Conservation (phyloP, 2,888 invertebrate species). For the Tryphoninae sp. region DNA sequence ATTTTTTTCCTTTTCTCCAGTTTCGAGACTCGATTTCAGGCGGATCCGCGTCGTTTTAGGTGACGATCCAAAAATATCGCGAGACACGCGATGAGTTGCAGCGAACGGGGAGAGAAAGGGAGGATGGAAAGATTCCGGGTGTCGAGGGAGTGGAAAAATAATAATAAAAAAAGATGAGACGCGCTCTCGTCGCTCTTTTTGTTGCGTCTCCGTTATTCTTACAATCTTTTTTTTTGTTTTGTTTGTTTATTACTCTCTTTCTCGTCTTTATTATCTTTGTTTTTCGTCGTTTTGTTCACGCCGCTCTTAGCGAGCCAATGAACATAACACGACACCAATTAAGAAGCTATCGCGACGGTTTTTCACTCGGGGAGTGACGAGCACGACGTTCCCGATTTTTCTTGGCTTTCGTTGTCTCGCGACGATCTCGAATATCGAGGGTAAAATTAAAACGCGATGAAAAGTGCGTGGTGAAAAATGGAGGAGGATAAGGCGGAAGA, state of each 20-base stretch:
- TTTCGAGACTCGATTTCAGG: neutral
- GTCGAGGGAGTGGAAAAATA: neutral
- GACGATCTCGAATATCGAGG: conserved; percentile 18
- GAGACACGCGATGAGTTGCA: conserved; percentile 41
- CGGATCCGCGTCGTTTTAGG: conserved; percentile 18
- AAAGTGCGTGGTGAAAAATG: neutral
- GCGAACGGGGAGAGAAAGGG: conserved; percentile 23
- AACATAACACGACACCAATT: conserved; percentile 60
- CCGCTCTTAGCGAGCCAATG: conserved; percentile 42
- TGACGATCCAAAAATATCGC: conserved; percentile 59
- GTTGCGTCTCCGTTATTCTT: conserved; percentile 1
- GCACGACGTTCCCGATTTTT: conserved; percentile 46
- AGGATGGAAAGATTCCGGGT: neutral
- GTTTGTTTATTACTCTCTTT: neutral
- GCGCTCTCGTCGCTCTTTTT: conserved; percentile 32
- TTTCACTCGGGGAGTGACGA: conserved; percentile 24
- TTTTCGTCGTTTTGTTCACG: conserved; percentile 26
- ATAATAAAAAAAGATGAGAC: conserved; percentile 23
- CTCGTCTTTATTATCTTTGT: conserved; percentile 3
- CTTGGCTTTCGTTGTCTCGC: conserved; percentile 12
- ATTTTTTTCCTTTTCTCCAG: neutral
- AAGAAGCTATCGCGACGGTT: conserved; percentile 37
- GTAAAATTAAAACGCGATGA: conserved; percentile 8
- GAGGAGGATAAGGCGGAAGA: neutral
- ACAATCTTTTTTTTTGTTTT: conserved; percentile 9